Conservation (phyloP, 2,888 invertebrate genomes). For the Sinelater perroti region DNA sequence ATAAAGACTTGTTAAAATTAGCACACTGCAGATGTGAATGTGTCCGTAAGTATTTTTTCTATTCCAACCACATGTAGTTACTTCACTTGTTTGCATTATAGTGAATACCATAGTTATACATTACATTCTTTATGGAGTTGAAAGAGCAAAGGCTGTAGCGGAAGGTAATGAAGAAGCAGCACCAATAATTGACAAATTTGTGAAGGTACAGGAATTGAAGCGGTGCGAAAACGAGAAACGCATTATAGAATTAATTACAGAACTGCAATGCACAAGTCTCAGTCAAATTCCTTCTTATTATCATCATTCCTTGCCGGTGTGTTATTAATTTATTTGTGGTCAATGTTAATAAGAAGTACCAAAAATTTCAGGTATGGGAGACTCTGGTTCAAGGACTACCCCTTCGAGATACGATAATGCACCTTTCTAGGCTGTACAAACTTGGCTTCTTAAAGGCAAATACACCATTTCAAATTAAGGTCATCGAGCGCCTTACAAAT, state of each 20-base stretch:
- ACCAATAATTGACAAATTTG: constrained; percentile 61
- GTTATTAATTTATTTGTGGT: constrained; percentile 42
- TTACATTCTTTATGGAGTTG: constrained; percentile 66
- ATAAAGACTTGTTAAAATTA: constrained; percentile 75
- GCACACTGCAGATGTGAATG: constrained; percentile 67
- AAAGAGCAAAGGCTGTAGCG: constrained; percentile 61
- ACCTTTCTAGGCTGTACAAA: constrained; percentile 70
- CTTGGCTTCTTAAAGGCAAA: constrained; percentile 67
- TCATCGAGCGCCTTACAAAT: constrained; percentile 65
- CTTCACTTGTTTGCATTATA: constrained; percentile 39
- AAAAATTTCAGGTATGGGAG: constrained; percentile 69
- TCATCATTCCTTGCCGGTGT: constrained; percentile 70
- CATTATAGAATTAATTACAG: constrained; percentile 63
- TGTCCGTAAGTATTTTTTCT: constrained; percentile 59
- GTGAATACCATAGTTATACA: constrained; percentile 51
- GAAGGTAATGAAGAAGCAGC: constrained; percentile 57
- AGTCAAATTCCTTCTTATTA: constrained; percentile 76
- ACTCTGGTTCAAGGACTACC: constrained; percentile 66
- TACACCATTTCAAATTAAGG: constrained; percentile 62
- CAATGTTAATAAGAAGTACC: too few relatives aligned
- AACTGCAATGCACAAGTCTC: constrained; percentile 65
- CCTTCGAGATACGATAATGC: constrained; percentile 63
- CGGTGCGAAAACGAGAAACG: constrained; percentile 59
- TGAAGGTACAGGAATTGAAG: constrained; percentile 63
- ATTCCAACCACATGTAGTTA: constrained; percentile 6